Evolutionary conservation across 2,113 vertebrate genomes (phyloP), one percentile per base, ranked within the genome.

Genomic region (Phaetusa simplex): DNA sequence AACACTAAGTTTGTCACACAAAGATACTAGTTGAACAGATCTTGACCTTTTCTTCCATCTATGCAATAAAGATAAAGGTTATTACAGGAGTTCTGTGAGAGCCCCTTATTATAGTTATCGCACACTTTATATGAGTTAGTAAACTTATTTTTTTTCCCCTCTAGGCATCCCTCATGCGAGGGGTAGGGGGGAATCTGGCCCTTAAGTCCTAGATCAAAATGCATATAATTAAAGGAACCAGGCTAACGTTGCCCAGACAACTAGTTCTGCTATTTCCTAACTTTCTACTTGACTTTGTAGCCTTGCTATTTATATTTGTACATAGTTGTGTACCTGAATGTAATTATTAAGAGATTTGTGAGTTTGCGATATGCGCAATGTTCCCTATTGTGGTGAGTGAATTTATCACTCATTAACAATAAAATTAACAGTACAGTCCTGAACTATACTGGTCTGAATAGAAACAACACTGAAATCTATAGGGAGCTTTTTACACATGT

Each of bases 21-120:
- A 94, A 97, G 78, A 92, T 90, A 94, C 36, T 66, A 79, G 81
- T 90, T 88, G 71, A 96, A 94, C 82, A 92, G 86, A 85, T 82
- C 81, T 74, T 96, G 93, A 97, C 86, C 93, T 97, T 97, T 97
- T 66, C n/a, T 96, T 96, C 69, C 32, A 45, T 85, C 80, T 70
- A 81, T 8, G 53, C 61, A 56, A 56, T 90, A 96, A 95, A 96
- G 71, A 95, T 77, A 96, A 97, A 95, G 43, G 78, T 93, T 90
- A 96, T 95, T 88, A 80, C 18, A 90, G 34, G 27, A 93, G 38
- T 67, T 83, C 64, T 67, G 34, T 1, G 14, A 78, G 40, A 82
- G 7, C 8, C 27, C 17, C 79, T 73, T 86, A 70, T 82, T 84
- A 45, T 5, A 84, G 72, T 87, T 79, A 79, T 42, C 53, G 80